A percentile compares a stretch with the other conserved stretches of the same genome.
These are phyloP conservation scores for Cephus rjabovi DNA, from an alignment of 2,888 invertebrate genomes.

Conservation along the genomic window DNA sequence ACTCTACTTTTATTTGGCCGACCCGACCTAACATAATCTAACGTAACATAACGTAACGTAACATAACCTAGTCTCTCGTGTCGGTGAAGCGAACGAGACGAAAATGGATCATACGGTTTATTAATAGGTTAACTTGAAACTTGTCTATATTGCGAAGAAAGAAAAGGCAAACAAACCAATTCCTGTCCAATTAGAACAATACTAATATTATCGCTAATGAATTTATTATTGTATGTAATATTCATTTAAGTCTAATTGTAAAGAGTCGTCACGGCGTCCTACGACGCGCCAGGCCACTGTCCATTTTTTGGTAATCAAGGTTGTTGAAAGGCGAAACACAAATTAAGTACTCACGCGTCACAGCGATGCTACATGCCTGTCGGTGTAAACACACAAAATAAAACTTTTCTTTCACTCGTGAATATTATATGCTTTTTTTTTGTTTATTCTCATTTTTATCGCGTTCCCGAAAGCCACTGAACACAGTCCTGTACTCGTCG, in stretches of 20 bases:
- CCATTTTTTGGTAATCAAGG: conserved; percentile 54
- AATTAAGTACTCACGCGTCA: conserved; percentile 30
- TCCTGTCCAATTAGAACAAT: conserved; percentile 65
- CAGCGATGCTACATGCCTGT: conserved; percentile 42
- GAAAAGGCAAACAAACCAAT: conserved; percentile 43
- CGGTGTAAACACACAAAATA: conserved; percentile 41
- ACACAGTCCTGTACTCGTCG: neutral
- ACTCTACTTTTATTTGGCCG: conserved; percentile 36
- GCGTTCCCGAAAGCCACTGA: neutral
- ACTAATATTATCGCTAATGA: conserved; percentile 55
- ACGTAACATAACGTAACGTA: neutral
- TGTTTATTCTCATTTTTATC: neutral
- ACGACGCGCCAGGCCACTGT: conserved; percentile 38
- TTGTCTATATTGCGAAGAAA: conserved; percentile 46
- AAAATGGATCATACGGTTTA: neutral
- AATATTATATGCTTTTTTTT: neutral
- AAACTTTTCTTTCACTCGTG: conserved; percentile 39
- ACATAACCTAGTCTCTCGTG: neutral
- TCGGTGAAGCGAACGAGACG: neutral
- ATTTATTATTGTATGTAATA: conserved; percentile 55
- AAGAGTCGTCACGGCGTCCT: conserved; percentile 22
- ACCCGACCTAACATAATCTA: conserved; percentile 34
- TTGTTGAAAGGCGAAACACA: conserved; percentile 33
- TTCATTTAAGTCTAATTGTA: conserved; percentile 56
- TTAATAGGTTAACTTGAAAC: conserved; percentile 41